Evolutionary conservation across 2,888 invertebrate genomes (phyloP), one percentile per base, ranked within the genome.

Genomic region (Syritta pipiens): DNA sequence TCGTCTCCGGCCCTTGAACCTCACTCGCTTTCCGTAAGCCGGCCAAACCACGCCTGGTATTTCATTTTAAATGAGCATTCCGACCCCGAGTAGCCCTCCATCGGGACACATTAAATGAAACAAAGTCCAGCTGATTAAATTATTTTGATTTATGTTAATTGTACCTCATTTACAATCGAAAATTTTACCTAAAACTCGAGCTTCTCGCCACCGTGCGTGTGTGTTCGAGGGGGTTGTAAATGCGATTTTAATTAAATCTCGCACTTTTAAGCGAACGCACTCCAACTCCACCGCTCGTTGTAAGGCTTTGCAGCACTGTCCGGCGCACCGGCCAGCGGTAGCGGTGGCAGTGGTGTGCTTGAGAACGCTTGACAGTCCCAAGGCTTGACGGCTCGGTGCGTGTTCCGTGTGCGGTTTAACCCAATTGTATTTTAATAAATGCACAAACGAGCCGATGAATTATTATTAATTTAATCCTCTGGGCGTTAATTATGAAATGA

Each of bases 391-490:
- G 3, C 26, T 22, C 37, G 35, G 7, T 37, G n/a, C 60, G 37
- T 53, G 48, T 59, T 37, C 9, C 40, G 48, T 59, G 53, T 60
- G 77, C 6, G 72, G 77, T 59, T 72, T 72, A 79, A 79, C 72
- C 77, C 77, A 79, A 79, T 77, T 67, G 77, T 60, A 48, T 72
- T 72, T 72, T 60, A 77, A 77, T 77, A 77, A 77, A 77, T 77
- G 62, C 65, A 72, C 67, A 79, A 79, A 72, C 72, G 65, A 77
- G 53, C 67, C 59, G 72, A 79, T 65, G 77, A 72, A 72, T 72
- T 79, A 72, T 79, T 79, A 67, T 72, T 72, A 72, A 79, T 79
- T 72, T 48, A 67, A 79, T 71, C 77, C 77, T 72, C 67, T 19
- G 40, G 72, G 77, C 72, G 77, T 65, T 79, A 79, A 79, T 79